These are phyloP conservation scores for Eupsilia transversa DNA, from an alignment of 2,888 invertebrate species.

Conservation along the genomic window DNA sequence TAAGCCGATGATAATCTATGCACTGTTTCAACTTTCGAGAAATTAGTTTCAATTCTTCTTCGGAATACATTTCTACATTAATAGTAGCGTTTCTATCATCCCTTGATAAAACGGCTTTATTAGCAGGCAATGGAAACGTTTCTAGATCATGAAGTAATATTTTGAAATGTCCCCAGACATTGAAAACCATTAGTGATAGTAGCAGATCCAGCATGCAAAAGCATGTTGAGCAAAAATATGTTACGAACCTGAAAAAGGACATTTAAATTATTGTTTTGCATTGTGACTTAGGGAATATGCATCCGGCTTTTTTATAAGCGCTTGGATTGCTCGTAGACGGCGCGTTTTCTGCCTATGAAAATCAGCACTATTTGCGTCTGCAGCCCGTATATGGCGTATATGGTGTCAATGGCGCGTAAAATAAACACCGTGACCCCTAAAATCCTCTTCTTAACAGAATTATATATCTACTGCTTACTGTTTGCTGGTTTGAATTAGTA, in stretches of 20 bases:
- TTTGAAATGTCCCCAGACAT: constrained; percentile 42
- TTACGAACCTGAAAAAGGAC: constrained; percentile 16
- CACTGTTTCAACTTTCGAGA: constrained; percentile 36
- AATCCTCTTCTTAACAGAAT: no score
- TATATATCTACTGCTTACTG: no score
- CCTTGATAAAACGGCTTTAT: not conserved
- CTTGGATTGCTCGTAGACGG: no score
- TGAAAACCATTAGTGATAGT: constrained; percentile 31
- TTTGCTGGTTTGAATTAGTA: no score
- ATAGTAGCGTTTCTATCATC: not conserved
- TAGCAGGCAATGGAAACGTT: constrained; percentile 34
- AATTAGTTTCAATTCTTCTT: constrained; percentile 33
- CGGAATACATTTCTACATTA: constrained; percentile 39
- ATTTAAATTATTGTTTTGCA: no score
- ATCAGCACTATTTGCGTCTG: no score
- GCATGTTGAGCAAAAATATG: not conserved
- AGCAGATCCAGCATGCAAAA: constrained; percentile 36
- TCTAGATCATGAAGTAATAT: constrained; percentile 29
- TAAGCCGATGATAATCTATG: constrained; percentile 47
- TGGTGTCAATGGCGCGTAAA: no score
- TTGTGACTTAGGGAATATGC: no score
- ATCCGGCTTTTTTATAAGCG: no score
- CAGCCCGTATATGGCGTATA: no score
- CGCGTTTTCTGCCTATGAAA: no score
- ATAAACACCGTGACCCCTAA: no score